These are phyloP conservation scores for Mesembrinibis cayennensis DNA, from an alignment of 2,113 vertebrate genomes.

Conservation along the genomic window DNA sequence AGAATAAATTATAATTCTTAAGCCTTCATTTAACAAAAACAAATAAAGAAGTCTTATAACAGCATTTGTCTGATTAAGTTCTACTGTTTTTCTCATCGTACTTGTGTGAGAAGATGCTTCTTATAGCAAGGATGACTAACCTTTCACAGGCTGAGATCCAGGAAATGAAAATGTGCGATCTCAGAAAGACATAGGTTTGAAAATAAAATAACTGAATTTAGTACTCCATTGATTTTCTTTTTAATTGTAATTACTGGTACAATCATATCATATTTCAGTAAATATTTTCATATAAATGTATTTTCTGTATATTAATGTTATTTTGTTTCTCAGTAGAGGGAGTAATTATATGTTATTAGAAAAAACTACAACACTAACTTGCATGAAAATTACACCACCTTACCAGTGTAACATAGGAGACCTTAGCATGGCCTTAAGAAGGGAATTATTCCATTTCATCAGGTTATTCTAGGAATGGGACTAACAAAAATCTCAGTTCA, in stretches of 20 bases:
- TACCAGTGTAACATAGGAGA: background rate
- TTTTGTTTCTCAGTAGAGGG: background rate
- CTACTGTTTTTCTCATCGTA: background rate
- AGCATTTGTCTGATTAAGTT: background rate
- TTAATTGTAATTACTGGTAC: background rate
- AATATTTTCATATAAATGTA: background rate
- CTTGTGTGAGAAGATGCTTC: background rate
- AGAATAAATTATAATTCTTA: background rate
- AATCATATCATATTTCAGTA: background rate
- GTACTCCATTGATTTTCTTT: background rate
- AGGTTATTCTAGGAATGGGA: background rate
- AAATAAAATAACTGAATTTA: background rate
- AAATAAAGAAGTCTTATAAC: background rate
- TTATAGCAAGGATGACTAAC: background rate
- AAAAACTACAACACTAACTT: background rate
- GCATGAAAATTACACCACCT: background rate
- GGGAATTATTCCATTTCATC: background rate
- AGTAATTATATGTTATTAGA: background rate
- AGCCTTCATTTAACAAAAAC: background rate
- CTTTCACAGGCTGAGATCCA: background rate
- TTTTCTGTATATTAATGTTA: background rate
- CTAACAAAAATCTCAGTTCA: background rate
- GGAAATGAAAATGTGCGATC: background rate
- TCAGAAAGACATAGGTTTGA: background rate
- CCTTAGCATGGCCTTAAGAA: background rate